Evolutionary conservation across 1,140 invertebrate species (phyloP), one percentile per base, ranked within the genome.

Genomic region (Leptinotarsa lineolata): DNA sequence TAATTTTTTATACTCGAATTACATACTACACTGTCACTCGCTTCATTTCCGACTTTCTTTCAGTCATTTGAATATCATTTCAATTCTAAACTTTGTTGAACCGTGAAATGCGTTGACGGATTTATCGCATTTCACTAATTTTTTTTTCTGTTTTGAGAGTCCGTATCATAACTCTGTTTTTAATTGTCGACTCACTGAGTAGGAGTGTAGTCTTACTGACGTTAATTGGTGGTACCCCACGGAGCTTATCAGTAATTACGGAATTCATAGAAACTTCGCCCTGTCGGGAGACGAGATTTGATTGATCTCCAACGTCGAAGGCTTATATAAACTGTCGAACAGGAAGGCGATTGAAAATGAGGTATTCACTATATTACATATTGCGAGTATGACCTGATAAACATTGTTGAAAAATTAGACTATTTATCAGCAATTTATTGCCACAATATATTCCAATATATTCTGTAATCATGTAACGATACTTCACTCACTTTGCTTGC

Each of bases 161-260:
- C 16, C 48, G 48, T 54, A 54, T 54, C 48, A 54, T 54, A 54
- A 54, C 48, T 54, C 48, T 54, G 15, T 16, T 54, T 54, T 18
- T 54, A 54, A 54, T 54, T 54, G 48, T 54, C n/a, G 48, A 54
- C 48, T 54, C 5, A 5, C 48, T 54, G 48, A 54, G 48, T 54
- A 18, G 48, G 48, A 54, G 48, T 54, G 48, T 54, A 54, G 48
- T 18, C n/a, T n/a, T 54, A 54, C 16, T 54, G 48, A 54, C 48
- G n/a, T 54, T 54, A 54, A 54, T 54, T 54, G 48, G 48, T 54
- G 48, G 48, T n/a, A 54, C 48, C 48, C 48, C 48, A 54, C 16
- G 0, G 48, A 54, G 48, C 48, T 54, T 54, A 16, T 54, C 48
- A 54, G 15, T 54, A 54, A 54, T 54, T 54, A 54, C 48, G 16